Base-by-base conservation (phyloP, 2,797 vertebrate species). In the Tapirus indicus region DNA sequence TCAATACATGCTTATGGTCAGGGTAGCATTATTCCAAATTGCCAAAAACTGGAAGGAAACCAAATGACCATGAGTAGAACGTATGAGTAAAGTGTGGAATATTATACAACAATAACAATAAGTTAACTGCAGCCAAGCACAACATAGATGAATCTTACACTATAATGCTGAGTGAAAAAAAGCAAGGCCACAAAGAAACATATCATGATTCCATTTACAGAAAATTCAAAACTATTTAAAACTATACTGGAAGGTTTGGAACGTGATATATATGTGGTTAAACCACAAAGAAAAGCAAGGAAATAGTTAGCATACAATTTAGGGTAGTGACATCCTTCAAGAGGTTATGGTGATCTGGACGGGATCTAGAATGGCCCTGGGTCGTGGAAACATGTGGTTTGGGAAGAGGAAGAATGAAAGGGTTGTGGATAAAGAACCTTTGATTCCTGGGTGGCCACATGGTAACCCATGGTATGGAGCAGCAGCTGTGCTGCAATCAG, bases 21-120 rank as follows among this genome's bases (percentile, higher is more conserved):
- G 68, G 32, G 25, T 69, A 82, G 56, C 49, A 82, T 38, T 32
- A 82, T 95, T 58, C 38, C 44, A 25, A 88, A 74, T 74, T 27
- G 32, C 18, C 32, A 13, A 52, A 27, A 71, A 64, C 13, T 62
- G 10, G n/a, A 94, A 78, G 71, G 9, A 88, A 82, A 58, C 60
- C 62, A 78, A 92, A 84, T 66, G 41, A 4, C n/a, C 44, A 85
- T 95, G 56, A 44, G 27, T 89, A 89, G 62, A 75, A 54, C 90
- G 23, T 80, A 14, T 74, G 60, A 79, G 10, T 23, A 85, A 89
- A 71, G 29, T 80, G 23, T 75, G 1, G 18, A 82, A 58, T 89
- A 62, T 83, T 88, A 75, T 83, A 44, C 3, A 83, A 62, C 29
- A 96, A 64, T 32, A 29, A 64, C 80, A 86, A 60, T 84, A n/a